phyloP scores from a whole-genome alignment of 2,797 vertebrate genomes.

The Poecilia wingei region DNA sequence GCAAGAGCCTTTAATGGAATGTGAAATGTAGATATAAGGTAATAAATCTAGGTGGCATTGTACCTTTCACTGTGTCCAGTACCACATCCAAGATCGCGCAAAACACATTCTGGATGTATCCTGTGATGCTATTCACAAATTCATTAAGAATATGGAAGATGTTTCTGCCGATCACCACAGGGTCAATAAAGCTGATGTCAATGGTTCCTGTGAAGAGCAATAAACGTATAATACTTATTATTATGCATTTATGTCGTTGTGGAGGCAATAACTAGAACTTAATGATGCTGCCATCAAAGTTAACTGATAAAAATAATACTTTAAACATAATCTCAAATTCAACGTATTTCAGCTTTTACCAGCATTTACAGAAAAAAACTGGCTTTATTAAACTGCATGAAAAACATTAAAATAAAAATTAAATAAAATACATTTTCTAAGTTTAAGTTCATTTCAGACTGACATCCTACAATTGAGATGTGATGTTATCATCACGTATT shows the following conservation, averaged over 20 bases:
- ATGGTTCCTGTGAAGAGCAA: conserved; percentile 51
- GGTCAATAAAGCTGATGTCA: conserved; percentile 67
- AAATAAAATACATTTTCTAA: not conserved
- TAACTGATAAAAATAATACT: not conserved
- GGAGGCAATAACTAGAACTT: not conserved
- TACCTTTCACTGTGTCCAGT: conserved; percentile 67
- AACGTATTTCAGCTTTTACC: not conserved
- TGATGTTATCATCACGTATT: not conserved
- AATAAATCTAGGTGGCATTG: conserved; percentile 1
- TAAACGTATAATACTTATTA: too few species aligned
- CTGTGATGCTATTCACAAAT: conserved; percentile 49
- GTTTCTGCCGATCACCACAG: conserved; percentile 64
- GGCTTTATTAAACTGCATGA: not conserved
- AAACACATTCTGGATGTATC: conserved; percentile 53
- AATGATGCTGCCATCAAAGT: not conserved
- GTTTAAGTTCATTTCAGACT: not conserved
- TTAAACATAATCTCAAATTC: not conserved
- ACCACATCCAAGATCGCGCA: conserved; percentile 56
- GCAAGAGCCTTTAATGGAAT: not conserved
- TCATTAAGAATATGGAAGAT: conserved; percentile 53
- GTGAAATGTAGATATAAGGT: not conserved
- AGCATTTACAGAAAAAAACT: not conserved
- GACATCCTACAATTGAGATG: not conserved
- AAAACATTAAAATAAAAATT: not conserved
- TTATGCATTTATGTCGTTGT: too few species aligned